These are phyloP conservation scores for Sabatieria punctata DNA, from an alignment of 2,888 invertebrate species.

Conservation along the genomic window DNA sequence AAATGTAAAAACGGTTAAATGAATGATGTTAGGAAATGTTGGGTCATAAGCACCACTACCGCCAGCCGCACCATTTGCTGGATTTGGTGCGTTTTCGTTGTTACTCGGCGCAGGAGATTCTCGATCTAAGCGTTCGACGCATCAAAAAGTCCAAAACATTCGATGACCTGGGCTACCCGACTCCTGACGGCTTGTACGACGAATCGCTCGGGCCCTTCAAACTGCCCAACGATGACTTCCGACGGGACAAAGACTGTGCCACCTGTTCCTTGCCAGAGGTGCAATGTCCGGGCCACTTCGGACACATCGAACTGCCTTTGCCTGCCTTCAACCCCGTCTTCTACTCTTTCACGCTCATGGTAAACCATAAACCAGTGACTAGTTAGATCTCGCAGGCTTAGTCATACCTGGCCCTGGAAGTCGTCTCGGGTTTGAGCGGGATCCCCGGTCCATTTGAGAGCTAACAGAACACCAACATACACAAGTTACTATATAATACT, in stretches of 20 bases:
- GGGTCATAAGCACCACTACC: too few relatives aligned
- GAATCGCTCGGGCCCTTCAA: not conserved
- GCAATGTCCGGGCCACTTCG: conserved; percentile 77
- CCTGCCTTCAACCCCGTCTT: conserved; percentile 79
- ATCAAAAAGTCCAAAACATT: not conserved
- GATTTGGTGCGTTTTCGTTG: not conserved
- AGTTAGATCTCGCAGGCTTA: not conserved
- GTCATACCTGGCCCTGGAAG: not conserved
- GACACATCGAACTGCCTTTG: conserved; percentile 73
- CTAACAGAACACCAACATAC: too few relatives aligned
- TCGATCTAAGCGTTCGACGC: not conserved
- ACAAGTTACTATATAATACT: not conserved
- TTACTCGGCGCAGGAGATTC: not conserved
- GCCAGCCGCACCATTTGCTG: too few relatives aligned
- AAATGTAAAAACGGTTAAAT: too few relatives aligned
- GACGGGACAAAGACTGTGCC: not conserved
- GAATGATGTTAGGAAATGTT: too few relatives aligned
- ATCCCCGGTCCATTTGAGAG: too few relatives aligned
- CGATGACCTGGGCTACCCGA: not conserved
- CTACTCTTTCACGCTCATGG: conserved; percentile 51
- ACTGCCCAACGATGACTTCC: too few relatives aligned
- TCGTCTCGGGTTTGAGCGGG: too few relatives aligned
- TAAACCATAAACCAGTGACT: conserved; percentile 22
- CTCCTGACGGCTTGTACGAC: not conserved
- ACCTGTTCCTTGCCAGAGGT: conserved; percentile 16